Conservation (phyloP, 2,797 vertebrate species). For the Remorina albescens region DNA sequence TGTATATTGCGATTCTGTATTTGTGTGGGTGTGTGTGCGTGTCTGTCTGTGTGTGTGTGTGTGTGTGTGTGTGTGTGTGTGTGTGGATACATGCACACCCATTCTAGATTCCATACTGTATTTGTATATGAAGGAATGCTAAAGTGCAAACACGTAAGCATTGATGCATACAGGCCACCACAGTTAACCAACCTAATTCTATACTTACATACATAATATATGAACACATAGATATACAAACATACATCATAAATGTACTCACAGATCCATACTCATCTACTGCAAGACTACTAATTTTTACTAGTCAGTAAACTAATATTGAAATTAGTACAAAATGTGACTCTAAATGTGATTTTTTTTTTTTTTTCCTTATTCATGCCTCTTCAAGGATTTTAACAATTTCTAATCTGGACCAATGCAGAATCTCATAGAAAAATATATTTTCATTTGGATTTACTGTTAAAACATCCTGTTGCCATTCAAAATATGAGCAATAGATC, state of each 20-base stretch:
- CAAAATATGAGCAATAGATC: slow-evolving; percentile 26
- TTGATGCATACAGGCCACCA: slow-evolving; percentile 46
- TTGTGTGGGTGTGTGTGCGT: slow-evolving; percentile 13
- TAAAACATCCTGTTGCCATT: slow-evolving; percentile 21
- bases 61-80: slow-evolving; percentile 17
- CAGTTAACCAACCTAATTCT: slow-evolving; percentile 31
- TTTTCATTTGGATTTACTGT: slow-evolving; percentile 36
- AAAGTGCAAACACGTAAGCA: slow-evolving; percentile 33
- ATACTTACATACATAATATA: slow-evolving; percentile 39
- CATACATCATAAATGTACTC: slow-evolving; percentile 38
- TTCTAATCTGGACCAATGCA: slow-evolving; percentile 53
- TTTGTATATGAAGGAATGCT: slow-evolving; percentile 36
- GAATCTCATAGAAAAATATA: slow-evolving; percentile 35
- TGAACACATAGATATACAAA: slow-evolving; percentile 29
- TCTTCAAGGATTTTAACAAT: slow-evolving; percentile 29
- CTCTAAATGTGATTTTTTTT: slow-evolving; percentile 20
- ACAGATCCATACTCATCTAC: slow-evolving; percentile 15
- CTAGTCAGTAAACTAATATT: slow-evolving; percentile 20
- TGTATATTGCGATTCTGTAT: slow-evolving; percentile 57
- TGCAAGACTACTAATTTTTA: slow-evolving; percentile 27
- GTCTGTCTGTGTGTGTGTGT: slow-evolving; percentile 25
- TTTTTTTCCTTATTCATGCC: too few species aligned
- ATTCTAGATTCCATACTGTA: slow-evolving; percentile 24
- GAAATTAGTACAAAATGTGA: background rate
- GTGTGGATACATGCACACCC: background rate